Evolutionary conservation across 2,888 invertebrate genomes (phyloP), one percentile per base, ranked within the genome.

Genomic region (Megaustenia siamemsis): DNA sequence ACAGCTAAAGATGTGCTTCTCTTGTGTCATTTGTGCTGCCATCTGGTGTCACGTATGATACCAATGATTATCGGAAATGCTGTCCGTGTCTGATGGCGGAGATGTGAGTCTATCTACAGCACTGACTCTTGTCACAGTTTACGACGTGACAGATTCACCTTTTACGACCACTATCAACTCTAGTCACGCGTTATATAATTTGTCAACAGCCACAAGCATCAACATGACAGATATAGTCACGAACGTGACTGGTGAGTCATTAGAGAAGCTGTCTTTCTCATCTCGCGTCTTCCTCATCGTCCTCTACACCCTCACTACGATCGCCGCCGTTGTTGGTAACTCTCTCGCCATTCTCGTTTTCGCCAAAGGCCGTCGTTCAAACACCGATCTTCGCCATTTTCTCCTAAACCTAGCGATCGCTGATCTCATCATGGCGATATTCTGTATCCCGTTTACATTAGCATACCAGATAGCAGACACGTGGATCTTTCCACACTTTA

Each of bases 381-480:
- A 93, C 38, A 93, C 93, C 0, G 93, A 93, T 82, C 89, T 94
- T 8, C 88, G 94, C 81, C 89, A 90, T 6, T 98, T 98, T 94
- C 97, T 98, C 92, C 96, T 97, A 92, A 95, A 95, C 90, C 95
- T 98, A 88, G 97, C 98, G 0, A 95, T 97, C 63, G 97, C 98
- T 63, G 98, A 98, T 93, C 96, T 98, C 86, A 94, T 98, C 83
- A 97, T 98, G 96, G 97, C 97, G 0, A 92, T 97, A 40, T 96
- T 98, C 91, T 98, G 98, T 94, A 96, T 98, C 87, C 98, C 98
- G 4, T 98, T 98, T 92, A 97, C 97, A 1, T 97, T 94, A 89
- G 94, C 94, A 5, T 92, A 92, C 90, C 93, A 94, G 53, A 93
- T 95, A 90, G 88, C 94, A 43, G 88, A 90, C 15, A 91, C 93